A percentile compares a stretch with the other conserved stretches of the same genome.
Conservation (phyloP, 2,797 vertebrate genomes). For the Galaxias olidus region DNA sequence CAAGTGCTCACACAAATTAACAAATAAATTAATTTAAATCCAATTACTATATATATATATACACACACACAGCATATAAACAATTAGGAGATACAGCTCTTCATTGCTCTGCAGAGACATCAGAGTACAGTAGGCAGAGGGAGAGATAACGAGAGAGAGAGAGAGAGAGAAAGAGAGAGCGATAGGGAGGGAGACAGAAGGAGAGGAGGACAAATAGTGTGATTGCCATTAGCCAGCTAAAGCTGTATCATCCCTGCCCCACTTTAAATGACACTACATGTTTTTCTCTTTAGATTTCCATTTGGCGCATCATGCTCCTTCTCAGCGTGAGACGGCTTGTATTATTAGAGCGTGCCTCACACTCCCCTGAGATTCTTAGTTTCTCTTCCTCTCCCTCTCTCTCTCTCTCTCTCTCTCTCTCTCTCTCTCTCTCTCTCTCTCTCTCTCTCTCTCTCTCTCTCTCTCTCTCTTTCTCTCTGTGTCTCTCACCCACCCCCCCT, state of each 20-base stretch:
- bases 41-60: no score
- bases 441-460: constrained; percentile 16
- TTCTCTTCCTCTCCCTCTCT: constrained; percentile 20
- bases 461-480: constrained; percentile 10
- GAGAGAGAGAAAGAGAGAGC: no score
- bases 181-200: constrained; percentile 7
- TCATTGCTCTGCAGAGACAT: no score
- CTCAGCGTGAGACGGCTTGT: constrained; percentile 67
- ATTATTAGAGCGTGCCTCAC: constrained; percentile 55
- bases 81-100: no score
- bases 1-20: no score
- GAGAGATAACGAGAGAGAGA: no score
- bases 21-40: no score
- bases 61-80: no score
- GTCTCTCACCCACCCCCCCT: constrained; percentile 22
- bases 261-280: constrained; percentile 64
- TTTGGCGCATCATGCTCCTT: constrained; percentile 65
- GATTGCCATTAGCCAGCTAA: constrained; percentile 57
- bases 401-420: no score
- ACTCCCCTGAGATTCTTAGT: constrained; percentile 48
- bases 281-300: constrained; percentile 64
- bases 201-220: constrained; percentile 31
- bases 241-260: constrained; percentile 54
- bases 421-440: constrained; percentile 17
- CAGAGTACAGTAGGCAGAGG: no score